A percentile compares a stretch with the other conserved stretches of the same genome.
These are phyloP conservation scores for Brenthis ino DNA, from an alignment of 2,888 invertebrate genomes.

Conservation along the genomic window DNA sequence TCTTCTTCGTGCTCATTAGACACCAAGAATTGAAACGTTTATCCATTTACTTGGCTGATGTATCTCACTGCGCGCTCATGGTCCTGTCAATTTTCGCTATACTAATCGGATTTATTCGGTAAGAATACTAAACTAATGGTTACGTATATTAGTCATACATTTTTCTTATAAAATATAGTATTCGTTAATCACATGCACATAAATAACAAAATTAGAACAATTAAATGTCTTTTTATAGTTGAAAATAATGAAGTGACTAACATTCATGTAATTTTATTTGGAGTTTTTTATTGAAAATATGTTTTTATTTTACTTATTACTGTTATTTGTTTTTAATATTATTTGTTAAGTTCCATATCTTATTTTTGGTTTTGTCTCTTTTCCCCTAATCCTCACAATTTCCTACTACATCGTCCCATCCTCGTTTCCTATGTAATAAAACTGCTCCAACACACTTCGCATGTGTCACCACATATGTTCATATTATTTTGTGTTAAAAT, in stretches of 20 bases:
- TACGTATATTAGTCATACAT: neutral
- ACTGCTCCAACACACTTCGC: slow-evolving; percentile 23
- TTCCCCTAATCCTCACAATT: slow-evolving; percentile 38
- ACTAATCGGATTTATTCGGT: slow-evolving; percentile 95
- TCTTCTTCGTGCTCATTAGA: slow-evolving; percentile 97
- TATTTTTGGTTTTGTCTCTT: slow-evolving; percentile 46
- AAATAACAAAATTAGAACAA: no score
- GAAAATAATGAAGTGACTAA: no score
- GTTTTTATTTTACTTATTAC: slow-evolving; percentile 5
- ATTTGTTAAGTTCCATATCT: slow-evolving; percentile 39
- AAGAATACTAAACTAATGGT: slow-evolving; percentile 49
- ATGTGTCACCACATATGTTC: slow-evolving; percentile 11
- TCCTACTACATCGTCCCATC: neutral
- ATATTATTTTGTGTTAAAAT: slow-evolving; percentile 26
- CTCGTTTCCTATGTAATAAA: slow-evolving; percentile 10
- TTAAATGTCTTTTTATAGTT: no score
- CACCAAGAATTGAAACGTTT: slow-evolving; percentile 91
- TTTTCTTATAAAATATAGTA: no score
- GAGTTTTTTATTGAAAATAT: neutral
- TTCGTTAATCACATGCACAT: neutral
- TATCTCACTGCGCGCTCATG: slow-evolving; percentile 94
- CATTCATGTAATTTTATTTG: no score
- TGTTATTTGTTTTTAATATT: slow-evolving; percentile 34
- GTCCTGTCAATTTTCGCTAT: slow-evolving; percentile 93
- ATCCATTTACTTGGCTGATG: slow-evolving; percentile 95